These are phyloP conservation scores for Platysteira castanea DNA, from an alignment of 2,113 vertebrate genomes.

Conservation along the genomic window DNA sequence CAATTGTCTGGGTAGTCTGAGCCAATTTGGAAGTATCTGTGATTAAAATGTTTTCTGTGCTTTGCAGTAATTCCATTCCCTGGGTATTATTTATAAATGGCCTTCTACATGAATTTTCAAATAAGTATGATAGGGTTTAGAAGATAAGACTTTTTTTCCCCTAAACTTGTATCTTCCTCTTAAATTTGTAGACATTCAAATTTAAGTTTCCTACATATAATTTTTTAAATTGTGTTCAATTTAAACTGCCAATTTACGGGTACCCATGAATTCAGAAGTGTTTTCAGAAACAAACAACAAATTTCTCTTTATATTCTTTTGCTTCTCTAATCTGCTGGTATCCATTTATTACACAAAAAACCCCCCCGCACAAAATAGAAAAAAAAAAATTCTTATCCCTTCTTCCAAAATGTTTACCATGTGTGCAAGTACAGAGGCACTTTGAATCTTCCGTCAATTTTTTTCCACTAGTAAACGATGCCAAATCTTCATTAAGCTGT, in stretches of 20 bases:
- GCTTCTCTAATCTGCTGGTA: not conserved
- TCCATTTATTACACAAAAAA: fast-evolving
- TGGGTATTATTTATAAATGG: not conserved
- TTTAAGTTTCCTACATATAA: not conserved
- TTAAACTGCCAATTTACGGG: not conserved
- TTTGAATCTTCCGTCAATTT: not conserved
- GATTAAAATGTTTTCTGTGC: not conserved
- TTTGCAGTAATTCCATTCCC: not conserved
- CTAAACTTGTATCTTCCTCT: not conserved
- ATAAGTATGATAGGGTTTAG: not conserved
- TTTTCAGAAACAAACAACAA: not conserved
- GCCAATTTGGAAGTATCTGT: not conserved
- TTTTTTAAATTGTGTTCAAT: fast-evolving
- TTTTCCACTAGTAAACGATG: not conserved
- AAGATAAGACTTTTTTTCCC: not conserved
- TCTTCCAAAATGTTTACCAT: not conserved
- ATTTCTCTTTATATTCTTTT: not conserved
- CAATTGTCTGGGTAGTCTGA: not conserved
- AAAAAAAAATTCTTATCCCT: not conserved
- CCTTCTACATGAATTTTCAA: not conserved
- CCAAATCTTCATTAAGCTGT: not conserved
- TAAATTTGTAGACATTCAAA: not conserved
- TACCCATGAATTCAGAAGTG: not conserved
- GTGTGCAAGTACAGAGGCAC: fast-evolving
- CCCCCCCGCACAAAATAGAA: no score